These are phyloP conservation scores for Notocelia uddmanniana DNA, from an alignment of 2,888 invertebrate genomes.

Conservation along the genomic window DNA sequence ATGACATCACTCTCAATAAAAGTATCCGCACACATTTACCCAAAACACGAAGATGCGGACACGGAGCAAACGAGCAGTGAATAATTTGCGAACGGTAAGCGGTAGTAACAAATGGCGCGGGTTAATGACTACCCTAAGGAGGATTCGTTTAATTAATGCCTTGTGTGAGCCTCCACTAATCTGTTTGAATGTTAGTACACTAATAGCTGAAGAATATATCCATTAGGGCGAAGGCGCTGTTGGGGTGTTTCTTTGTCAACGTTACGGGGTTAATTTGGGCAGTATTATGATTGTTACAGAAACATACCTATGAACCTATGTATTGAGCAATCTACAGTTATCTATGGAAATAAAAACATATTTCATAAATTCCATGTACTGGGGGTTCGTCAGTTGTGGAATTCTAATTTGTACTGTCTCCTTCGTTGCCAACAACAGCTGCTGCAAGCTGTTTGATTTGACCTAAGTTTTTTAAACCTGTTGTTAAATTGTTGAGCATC, in stretches of 20 bases:
- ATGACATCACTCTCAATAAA: conserved; percentile 19
- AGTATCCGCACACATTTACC: conserved; percentile 10
- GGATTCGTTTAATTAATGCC: conserved; percentile 61
- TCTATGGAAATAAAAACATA: no score
- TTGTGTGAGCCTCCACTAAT: conserved; percentile 54
- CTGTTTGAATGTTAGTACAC: conserved; percentile 52
- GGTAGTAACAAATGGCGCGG: conserved; percentile 60
- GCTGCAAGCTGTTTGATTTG: no score
- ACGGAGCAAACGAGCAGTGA: conserved; percentile 58
- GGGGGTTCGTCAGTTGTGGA: no score
- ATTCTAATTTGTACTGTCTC: no score
- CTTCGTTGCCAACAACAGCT: no score
- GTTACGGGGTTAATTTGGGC: conserved; percentile 15
- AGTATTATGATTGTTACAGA: neutral
- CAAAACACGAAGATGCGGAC: conserved; percentile 51
- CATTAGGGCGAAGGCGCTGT: conserved; percentile 48
- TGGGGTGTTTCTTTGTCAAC: conserved; percentile 43
- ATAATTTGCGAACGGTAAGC: conserved; percentile 54
- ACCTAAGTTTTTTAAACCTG: no score
- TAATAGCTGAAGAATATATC: conserved; percentile 55
- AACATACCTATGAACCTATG: no score
- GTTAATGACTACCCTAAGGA: conserved; percentile 58
- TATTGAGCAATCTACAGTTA: no score
- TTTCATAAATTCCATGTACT: no score
- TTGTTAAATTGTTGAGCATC: no score